These are phyloP conservation scores for Drosophila arizonae DNA, from an alignment of 1,140 invertebrate genomes.

Conservation along the genomic window DNA sequence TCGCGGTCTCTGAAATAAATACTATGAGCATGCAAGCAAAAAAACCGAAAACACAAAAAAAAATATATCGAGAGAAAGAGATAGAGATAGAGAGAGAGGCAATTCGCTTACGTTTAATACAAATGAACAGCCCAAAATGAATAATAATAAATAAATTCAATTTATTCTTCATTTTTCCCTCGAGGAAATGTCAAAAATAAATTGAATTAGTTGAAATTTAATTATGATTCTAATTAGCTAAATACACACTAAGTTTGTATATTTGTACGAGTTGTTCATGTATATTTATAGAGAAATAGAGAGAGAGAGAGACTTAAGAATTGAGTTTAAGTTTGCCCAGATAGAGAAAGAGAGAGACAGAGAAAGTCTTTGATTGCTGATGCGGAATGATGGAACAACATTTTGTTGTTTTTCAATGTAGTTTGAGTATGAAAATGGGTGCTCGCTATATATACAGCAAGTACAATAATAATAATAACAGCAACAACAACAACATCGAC, in stretches of 20 bases:
- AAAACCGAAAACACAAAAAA: constrained; percentile 75
- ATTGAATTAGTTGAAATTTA: constrained; percentile 1
- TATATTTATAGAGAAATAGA: neutral
- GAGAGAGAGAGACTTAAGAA: constrained; percentile 3
- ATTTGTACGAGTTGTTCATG: constrained; percentile 11
- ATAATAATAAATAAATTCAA: constrained; percentile 3
- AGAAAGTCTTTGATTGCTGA: constrained; percentile 16
- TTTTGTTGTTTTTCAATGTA: constrained; percentile 12
- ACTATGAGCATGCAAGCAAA: constrained; percentile 83
- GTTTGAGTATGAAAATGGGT: constrained; percentile 1
- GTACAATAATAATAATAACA: neutral
- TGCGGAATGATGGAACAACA: constrained; percentile 7
- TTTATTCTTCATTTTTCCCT: neutral
- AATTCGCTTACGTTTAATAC: constrained; percentile 50
- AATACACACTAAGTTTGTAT: constrained; percentile 29
- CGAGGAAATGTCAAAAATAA: neutral
- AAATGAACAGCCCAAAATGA: constrained; percentile 10
- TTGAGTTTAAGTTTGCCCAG: constrained; percentile 4
- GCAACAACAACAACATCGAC: neutral
- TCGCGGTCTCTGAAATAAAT: constrained; percentile 83
- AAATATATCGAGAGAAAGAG: constrained; percentile 55
- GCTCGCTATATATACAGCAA: constrained; percentile 19
- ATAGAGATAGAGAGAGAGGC: constrained; percentile 20
- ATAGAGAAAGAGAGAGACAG: constrained; percentile 8
- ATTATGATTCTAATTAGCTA: constrained; percentile 7